Evolutionary conservation across 2,113 vertebrate species (phyloP).

Genomic region (Eidolon helvum): DNA sequence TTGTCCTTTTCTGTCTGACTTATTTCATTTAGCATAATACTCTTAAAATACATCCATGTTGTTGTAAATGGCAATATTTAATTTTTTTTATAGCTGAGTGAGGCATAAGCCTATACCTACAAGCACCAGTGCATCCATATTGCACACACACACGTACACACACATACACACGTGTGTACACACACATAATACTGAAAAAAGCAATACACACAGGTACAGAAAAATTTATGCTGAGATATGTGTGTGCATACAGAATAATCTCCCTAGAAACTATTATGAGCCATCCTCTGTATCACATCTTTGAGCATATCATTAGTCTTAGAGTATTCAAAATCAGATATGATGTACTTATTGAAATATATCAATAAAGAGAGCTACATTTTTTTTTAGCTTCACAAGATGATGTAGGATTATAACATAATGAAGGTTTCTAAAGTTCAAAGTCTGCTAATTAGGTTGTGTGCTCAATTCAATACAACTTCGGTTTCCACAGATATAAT

Average conservation of each 20-base stretch:
- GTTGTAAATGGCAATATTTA: neutral
- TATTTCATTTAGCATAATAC: neutral
- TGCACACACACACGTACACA: neutral
- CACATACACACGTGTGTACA: neutral
- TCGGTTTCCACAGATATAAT: neutral
- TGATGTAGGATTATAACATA: conserved; percentile 44
- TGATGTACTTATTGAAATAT: conserved; percentile 28
- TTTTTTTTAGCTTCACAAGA: conserved; percentile 36
- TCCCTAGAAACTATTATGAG: conserved; percentile 26
- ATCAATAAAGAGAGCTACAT: conserved; percentile 32
- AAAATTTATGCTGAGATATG: neutral
- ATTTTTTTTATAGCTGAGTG: neutral
- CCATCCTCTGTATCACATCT: conserved; percentile 35
- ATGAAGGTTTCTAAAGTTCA: conserved; percentile 42
- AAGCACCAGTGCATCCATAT: neutral
- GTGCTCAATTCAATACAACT: neutral
- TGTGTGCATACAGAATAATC: neutral
- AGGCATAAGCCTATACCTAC: neutral
- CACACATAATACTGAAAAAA: neutral
- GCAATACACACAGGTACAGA: neutral
- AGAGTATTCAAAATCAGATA: conserved; percentile 47
- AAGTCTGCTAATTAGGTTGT: conserved; percentile 33
- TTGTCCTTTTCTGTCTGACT: neutral
- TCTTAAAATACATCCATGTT: neutral
- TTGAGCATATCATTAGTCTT: conserved; percentile 31